A percentile compares a stretch with the other conserved stretches of the same genome.
These are phyloP conservation scores for Ophion obscuratus DNA, from an alignment of 2,888 invertebrate genomes.

Conservation along the genomic window DNA sequence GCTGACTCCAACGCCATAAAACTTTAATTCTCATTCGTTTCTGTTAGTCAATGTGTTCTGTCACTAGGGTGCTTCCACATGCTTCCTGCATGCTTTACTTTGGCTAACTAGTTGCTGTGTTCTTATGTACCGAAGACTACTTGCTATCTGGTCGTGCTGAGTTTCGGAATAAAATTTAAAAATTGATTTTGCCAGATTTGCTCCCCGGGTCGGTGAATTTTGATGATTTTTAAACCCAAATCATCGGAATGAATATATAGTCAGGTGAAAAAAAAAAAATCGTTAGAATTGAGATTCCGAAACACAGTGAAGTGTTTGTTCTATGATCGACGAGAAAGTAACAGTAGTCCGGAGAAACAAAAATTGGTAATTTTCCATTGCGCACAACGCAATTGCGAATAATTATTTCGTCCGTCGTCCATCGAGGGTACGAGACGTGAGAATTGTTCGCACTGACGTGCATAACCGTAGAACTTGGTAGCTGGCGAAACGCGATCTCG, in stretches of 20 bases:
- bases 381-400: neutral
- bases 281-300: neutral
- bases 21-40: neutral
- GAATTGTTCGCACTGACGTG: neutral
- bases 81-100: slow-evolving; percentile 51
- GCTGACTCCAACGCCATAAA: no score
- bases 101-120: slow-evolving; percentile 21
- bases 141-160: neutral
- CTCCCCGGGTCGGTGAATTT: no score
- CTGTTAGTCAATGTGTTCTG: slow-evolving; percentile 1
- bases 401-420: slow-evolving; percentile 14
- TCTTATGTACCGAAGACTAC: neutral
- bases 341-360: neutral
- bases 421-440: neutral
- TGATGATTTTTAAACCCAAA: neutral
- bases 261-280: neutral
- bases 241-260: neutral
- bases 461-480: neutral
- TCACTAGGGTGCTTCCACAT: slow-evolving; percentile 17
- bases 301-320: neutral
- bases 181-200: neutral
- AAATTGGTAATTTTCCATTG: neutral
- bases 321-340: neutral
- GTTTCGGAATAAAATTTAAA: neutral
- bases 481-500: neutral